A percentile compares a stretch with the other conserved stretches of the same genome.
Evolutionary conservation across 2,888 invertebrate species (phyloP).

Genomic region (Ophioninae sp.): DNA sequence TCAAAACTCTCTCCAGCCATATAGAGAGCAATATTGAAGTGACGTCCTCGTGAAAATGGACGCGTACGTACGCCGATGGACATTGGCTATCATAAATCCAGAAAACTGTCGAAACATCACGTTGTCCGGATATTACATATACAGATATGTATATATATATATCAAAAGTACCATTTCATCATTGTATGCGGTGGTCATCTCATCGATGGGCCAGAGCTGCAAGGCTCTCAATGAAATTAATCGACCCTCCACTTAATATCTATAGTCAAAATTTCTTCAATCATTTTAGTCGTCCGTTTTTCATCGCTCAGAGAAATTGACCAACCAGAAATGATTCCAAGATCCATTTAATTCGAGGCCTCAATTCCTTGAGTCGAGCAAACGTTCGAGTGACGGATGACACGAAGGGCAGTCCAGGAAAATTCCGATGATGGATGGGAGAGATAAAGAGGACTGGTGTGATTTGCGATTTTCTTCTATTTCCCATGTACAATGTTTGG

Average conservation of each 20-base stretch:
- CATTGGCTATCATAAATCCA: constrained; percentile 69
- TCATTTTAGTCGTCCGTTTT: neutral
- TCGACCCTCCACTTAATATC: neutral
- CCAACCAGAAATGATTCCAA: neutral
- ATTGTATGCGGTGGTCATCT: neutral
- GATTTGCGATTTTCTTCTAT: neutral
- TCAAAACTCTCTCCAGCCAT: constrained; percentile 4
- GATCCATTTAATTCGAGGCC: neutral
- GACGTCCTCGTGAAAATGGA: constrained; percentile 13
- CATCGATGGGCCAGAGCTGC: neutral
- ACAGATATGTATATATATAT: neutral
- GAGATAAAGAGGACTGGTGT: neutral
- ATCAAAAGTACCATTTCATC: neutral
- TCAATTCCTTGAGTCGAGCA: neutral
- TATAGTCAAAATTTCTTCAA: neutral
- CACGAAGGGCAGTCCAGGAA: neutral
- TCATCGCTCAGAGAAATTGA: neutral
- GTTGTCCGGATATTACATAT: constrained; percentile 62
- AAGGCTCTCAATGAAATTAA: neutral
- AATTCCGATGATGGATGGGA: neutral
- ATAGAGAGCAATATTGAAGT: constrained; percentile 18
- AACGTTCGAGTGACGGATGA: neutral
- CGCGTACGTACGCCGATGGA: constrained; percentile 54
- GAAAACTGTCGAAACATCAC: constrained; percentile 67
- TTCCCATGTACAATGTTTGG: too few relatives aligned